Base-by-base conservation (phyloP, 2,113 vertebrate species). In the Phalacrocorax brasilianus region DNA sequence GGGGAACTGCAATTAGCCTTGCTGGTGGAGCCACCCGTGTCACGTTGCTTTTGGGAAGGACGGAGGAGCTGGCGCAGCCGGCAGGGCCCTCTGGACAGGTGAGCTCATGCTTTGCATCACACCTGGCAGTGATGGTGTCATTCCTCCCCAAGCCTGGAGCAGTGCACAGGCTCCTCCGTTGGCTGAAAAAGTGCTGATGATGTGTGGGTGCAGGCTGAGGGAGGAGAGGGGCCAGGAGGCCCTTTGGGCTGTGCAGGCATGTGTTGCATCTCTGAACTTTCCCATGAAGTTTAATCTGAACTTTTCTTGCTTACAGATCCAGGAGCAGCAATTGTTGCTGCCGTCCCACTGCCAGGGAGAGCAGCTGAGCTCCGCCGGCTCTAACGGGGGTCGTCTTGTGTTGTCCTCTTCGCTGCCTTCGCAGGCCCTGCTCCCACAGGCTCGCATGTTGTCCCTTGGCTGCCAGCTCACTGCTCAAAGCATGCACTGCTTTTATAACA, bases 131-230 rank as follows among this genome's bases (percentile, higher is more conserved):
- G 52, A 6, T 40, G 68, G 35, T 5, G 2, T 20, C 15, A 4
- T 23, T 32, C 24, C 45, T 63, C 58, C 13, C 38, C 24, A 3
- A 30, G 45, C 72, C 72, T 20, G 56, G 32, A 22, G 28, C 11
- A 0, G 1, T 13, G 28, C 2, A 0, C 7, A 1, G 38, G 32
- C 56, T 77, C 16, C 72, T 81, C 14, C 0, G 1, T 8, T 35
- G 45, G 59, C 58, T 10, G 4, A 53, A 61, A 24, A 75, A 26
- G 27, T 23, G 63, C 85, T 89, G 85, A n/a, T 0, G 6, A 3
- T 8, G 26, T 3, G 12, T 27, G 21, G 44, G 15, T 35, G 65
- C 5, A 2, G 17, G 28, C 49, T 10, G 12, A 13, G 19, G 49
- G 28, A 55, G 52, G n/a, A 72, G 22, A 55, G 38, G 28, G 28